phyloP scores from a whole-genome alignment of 2,797 vertebrate species.

The Enteromius argenteus region DNA sequence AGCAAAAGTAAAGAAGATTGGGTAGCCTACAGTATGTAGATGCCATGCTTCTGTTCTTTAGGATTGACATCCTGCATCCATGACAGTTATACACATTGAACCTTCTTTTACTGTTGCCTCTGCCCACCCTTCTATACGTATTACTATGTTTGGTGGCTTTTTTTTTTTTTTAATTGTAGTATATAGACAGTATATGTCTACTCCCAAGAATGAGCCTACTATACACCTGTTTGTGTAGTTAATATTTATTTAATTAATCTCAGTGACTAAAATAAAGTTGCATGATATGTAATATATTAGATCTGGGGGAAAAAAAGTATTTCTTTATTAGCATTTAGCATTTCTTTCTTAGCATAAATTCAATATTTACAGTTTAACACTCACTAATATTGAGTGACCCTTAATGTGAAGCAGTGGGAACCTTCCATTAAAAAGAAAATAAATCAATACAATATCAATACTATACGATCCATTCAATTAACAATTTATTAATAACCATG shows the following conservation, averaged over 20 bases:
- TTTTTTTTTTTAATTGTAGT: background rate
- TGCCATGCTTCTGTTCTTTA: conserved; percentile 26
- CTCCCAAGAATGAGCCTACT: background rate
- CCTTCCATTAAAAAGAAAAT: background rate
- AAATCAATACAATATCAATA: background rate
- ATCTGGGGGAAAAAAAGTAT: background rate
- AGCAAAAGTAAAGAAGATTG: conserved; percentile 31
- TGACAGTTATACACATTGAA: conserved; percentile 39
- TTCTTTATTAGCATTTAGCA: too few relatives aligned
- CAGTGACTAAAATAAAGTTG: background rate
- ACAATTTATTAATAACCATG: background rate
- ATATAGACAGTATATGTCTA: background rate
- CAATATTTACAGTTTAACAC: conserved; percentile 15
- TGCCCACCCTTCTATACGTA: background rate
- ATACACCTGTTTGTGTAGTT: background rate
- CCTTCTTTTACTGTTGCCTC: conserved; percentile 40
- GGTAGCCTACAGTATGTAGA: background rate
- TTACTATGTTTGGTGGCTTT: background rate
- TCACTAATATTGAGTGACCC: background rate
- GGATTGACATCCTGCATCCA: conserved; percentile 23
- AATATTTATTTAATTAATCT: background rate
- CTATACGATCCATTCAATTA: background rate
- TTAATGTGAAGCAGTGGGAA: background rate
- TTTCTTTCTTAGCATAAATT: background rate
- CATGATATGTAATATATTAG: background rate